Evolutionary conservation across 2,888 invertebrate genomes (phyloP).

Genomic region (Athrips mouffetella): DNA sequence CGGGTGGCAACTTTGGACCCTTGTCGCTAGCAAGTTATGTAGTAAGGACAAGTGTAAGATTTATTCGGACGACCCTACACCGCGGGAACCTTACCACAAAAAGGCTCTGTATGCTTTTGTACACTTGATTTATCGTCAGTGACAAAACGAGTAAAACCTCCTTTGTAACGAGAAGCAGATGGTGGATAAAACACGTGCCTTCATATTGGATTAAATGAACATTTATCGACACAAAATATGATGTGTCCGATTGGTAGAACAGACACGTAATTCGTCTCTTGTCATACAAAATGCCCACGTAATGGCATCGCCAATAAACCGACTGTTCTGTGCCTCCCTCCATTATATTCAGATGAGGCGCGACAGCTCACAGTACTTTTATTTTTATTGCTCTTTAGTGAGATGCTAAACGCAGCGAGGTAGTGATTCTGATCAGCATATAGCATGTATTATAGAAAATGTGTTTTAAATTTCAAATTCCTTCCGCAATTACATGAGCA

Average conservation of each 20-base stretch:
- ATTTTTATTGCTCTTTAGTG: conserved; percentile 32
- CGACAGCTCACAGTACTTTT: conserved; percentile 37
- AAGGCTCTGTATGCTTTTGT: conserved; percentile 6
- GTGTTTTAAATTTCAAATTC: conserved; percentile 8
- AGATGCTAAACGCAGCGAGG: conserved; percentile 25
- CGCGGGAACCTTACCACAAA: conserved; percentile 17
- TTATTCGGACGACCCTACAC: conserved; percentile 14
- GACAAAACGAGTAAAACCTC: conserved; percentile 1
- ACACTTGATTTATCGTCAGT: conserved; percentile 16
- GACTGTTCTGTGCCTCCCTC: conserved; percentile 50
- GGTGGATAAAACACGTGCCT: neutral
- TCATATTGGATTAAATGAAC: neutral
- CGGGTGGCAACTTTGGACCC: conserved; percentile 6
- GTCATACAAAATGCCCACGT: conserved; percentile 45
- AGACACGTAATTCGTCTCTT: conserved; percentile 24
- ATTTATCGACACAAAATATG: conserved; percentile 2
- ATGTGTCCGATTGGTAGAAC: conserved; percentile 12
- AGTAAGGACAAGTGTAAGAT: conserved; percentile 17
- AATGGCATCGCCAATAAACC: conserved; percentile 52
- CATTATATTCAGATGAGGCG: conserved; percentile 72
- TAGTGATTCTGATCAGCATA: conserved; percentile 7
- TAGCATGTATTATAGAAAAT: conserved; percentile 2
- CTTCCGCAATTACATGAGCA: conserved; percentile 4
- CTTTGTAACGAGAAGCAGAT: neutral
- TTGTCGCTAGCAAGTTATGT: conserved; percentile 23